phyloP scores from a whole-genome alignment of 2,797 vertebrate genomes.

The Rhinoraja longicauda region DNA sequence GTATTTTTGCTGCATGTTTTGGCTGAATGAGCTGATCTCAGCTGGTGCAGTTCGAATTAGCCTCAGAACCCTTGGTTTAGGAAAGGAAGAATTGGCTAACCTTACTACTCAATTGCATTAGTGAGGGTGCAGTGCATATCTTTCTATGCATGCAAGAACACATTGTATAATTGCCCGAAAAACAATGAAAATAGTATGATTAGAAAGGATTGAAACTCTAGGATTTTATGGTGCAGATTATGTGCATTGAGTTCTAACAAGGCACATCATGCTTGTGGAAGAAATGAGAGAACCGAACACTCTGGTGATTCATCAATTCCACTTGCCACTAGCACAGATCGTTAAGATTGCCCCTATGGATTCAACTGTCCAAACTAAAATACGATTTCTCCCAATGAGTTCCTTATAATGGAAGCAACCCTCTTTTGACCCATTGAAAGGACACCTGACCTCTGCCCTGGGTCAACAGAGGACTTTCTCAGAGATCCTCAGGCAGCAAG shows the following conservation, averaged over 20 bases:
- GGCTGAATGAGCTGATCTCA: background rate
- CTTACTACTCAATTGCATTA: background rate
- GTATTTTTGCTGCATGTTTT: background rate
- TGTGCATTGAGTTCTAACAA: too few relatives aligned
- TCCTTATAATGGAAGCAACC: background rate
- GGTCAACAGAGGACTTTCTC: background rate
- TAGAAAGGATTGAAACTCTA: background rate
- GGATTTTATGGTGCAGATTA: background rate
- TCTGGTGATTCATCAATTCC: background rate
- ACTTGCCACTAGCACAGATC: too few relatives aligned
- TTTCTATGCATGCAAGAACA: background rate
- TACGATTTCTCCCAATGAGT: background rate
- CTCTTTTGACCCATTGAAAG: background rate
- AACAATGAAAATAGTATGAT: background rate
- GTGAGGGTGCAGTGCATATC: too few relatives aligned
- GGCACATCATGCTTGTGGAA: too few relatives aligned
- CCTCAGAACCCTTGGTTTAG: background rate
- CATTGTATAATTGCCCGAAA: background rate
- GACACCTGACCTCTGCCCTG: background rate
- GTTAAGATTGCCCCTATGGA: background rate
- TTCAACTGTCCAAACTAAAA: background rate
- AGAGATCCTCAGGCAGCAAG: background rate
- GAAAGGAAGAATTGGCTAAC: background rate
- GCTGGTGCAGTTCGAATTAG: background rate
- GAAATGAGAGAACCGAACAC: background rate